Evolutionary conservation across 2,797 vertebrate genomes (phyloP).

Genomic region (Erethizon dorsatum): DNA sequence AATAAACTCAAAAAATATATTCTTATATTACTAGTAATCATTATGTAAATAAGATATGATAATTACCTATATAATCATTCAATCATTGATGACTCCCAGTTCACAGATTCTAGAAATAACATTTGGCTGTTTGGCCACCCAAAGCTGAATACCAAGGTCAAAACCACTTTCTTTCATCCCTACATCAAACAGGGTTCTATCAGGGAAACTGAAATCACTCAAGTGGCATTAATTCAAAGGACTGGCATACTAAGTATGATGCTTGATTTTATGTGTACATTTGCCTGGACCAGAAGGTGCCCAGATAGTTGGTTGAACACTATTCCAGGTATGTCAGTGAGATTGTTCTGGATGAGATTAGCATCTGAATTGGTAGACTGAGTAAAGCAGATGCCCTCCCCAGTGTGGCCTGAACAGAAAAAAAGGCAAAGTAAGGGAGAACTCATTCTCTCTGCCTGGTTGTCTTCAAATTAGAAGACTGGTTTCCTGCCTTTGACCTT

Average conservation of each 20-base stretch:
- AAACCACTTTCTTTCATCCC: background rate
- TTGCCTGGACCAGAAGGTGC: no score
- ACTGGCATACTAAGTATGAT: background rate
- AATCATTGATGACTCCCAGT: background rate
- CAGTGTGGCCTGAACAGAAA: background rate
- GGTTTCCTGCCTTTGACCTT: background rate
- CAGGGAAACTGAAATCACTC: background rate
- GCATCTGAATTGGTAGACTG: background rate
- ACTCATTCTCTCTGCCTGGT: background rate
- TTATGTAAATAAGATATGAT: background rate
- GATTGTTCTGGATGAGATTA: background rate
- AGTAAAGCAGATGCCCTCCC: background rate
- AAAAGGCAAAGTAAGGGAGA: background rate
- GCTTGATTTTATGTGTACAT: background rate
- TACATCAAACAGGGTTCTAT: background rate
- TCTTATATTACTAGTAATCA: background rate
- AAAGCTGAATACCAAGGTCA: constrained; percentile 4
- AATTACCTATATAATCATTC: background rate
- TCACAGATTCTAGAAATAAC: constrained; percentile 35
- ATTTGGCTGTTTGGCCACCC: background rate
- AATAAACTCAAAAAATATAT: constrained; percentile 11
- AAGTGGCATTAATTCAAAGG: background rate
- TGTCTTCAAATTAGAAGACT: background rate
- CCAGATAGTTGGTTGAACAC: background rate
- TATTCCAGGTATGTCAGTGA: background rate